A percentile compares a stretch with the other conserved stretches of the same genome.
Conservation (phyloP, 2,797 vertebrate species). For the Telmatherina bonti region DNA sequence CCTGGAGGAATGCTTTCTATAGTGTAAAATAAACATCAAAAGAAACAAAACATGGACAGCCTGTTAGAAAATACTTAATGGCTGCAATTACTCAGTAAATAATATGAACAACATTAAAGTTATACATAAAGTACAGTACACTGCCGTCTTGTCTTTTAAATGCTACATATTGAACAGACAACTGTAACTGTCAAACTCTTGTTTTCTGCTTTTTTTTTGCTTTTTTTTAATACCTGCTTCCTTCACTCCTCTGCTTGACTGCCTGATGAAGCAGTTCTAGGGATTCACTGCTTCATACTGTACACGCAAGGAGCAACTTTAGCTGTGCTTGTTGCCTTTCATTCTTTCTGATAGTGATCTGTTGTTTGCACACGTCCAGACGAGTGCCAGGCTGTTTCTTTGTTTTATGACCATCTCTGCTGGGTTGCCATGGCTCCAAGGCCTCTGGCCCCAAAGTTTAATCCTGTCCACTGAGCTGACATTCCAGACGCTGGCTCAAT, state of each 20-base stretch:
- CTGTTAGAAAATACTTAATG: slow-evolving; percentile 51
- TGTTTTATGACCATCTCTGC: slow-evolving; percentile 86
- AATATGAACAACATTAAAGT: slow-evolving; percentile 46
- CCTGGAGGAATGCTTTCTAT: slow-evolving; percentile 72
- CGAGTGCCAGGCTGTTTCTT: slow-evolving; percentile 78
- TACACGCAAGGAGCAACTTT: slow-evolving; percentile 48
- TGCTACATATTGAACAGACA: slow-evolving; percentile 67
- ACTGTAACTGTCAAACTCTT: slow-evolving; percentile 15
- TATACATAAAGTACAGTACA: slow-evolving; percentile 26
- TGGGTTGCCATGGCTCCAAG: slow-evolving; percentile 80
- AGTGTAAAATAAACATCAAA: slow-evolving; percentile 39
- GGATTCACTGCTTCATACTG: slow-evolving; percentile 55
- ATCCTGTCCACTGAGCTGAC: slow-evolving; percentile 82
- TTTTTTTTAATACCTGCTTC: slow-evolving; percentile 20
- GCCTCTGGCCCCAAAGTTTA: slow-evolving; percentile 79
- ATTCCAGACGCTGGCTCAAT: slow-evolving; percentile 82
- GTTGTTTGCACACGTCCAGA: slow-evolving; percentile 83
- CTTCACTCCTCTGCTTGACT: slow-evolving; percentile 33
- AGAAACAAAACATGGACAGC: slow-evolving; percentile 39
- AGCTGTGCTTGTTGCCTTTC: slow-evolving; percentile 53
- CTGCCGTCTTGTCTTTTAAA: slow-evolving; percentile 33
- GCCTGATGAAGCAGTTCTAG: slow-evolving; percentile 34
- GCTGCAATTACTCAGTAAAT: slow-evolving; percentile 41
- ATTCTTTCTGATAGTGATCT: slow-evolving; percentile 81
- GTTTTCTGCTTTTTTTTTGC: slow-evolving; percentile 3